A percentile compares a stretch with the other conserved stretches of the same genome.
phyloP scores from a whole-genome alignment of 2,113 vertebrate genomes.

The Synodontis membranacea region DNA sequence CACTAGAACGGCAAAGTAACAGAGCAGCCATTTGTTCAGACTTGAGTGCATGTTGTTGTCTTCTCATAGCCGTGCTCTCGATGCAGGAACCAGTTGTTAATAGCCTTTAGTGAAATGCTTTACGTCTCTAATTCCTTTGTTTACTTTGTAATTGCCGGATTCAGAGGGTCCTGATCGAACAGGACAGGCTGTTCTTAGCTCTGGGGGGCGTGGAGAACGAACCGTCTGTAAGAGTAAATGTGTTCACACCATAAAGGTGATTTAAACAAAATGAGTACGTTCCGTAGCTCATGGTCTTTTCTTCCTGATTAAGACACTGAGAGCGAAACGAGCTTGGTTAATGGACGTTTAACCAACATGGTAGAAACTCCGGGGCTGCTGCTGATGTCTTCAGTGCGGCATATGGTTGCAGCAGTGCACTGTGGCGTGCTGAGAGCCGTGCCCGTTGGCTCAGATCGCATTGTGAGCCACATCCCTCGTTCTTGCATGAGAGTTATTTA shows the following conservation, averaged over 20 bases:
- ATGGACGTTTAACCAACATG: conserved; percentile 22
- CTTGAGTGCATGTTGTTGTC: background rate
- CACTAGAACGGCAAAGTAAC: background rate
- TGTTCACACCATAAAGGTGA: conserved; percentile 14
- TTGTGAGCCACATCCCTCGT: conserved; percentile 12
- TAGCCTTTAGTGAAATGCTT: conserved; percentile 12
- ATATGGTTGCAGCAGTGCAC: background rate
- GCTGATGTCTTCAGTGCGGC: conserved; percentile 6
- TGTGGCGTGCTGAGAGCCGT: background rate
- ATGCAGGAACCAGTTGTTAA: background rate
- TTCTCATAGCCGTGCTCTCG: background rate
- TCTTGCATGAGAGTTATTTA: conserved; percentile 32
- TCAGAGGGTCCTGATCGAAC: conserved; percentile 5
- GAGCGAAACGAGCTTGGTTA: conserved; percentile 30
- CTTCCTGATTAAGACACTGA: conserved; percentile 28
- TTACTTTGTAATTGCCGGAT: conserved; percentile 35
- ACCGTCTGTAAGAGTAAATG: conserved; percentile 1
- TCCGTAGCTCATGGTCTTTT: conserved; percentile 12
- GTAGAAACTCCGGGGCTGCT: conserved; percentile 37
- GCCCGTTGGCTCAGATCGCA: conserved; percentile 6
- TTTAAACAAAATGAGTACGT: conserved; percentile 25
- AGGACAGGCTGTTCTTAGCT: conserved; percentile 33
- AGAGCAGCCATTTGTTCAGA: background rate
- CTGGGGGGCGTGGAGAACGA: conserved; percentile 14
- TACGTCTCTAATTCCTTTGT: conserved; percentile 30